phyloP scores from a whole-genome alignment of 2,797 vertebrate genomes.

The Adelosebastes latens region DNA sequence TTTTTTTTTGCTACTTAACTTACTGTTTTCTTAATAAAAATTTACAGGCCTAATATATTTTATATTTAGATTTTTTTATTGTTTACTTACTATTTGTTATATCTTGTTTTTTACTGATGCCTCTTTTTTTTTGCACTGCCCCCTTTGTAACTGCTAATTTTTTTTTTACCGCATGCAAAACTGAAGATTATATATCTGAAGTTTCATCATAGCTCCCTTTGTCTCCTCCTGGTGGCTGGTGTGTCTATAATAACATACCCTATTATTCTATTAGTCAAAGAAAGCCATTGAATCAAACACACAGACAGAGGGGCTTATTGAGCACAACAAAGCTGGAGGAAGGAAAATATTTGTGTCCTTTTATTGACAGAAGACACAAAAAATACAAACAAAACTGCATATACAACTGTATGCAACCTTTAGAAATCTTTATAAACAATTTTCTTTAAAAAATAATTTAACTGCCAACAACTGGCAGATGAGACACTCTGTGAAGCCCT shows the following conservation, averaged over 20 bases:
- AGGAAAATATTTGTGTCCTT: neutral
- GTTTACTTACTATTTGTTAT: too few relatives aligned
- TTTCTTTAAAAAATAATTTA: neutral
- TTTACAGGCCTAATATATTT: too few relatives aligned
- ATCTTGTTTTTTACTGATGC: too few relatives aligned
- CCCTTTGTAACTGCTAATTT: too few relatives aligned
- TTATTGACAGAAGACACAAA: neutral
- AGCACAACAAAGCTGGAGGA: neutral
- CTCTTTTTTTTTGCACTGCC: too few relatives aligned
- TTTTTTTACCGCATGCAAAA: too few relatives aligned
- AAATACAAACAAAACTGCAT: neutral
- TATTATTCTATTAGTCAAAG: neutral
- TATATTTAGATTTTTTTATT: too few relatives aligned
- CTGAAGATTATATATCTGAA: neutral
- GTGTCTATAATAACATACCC: neutral
- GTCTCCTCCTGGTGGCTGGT: neutral
- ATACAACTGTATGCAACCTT: neutral
- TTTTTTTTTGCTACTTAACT: too few relatives aligned
- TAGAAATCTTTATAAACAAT: neutral
- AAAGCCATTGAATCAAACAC: neutral
- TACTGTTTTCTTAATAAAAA: too few relatives aligned
- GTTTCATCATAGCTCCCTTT: neutral
- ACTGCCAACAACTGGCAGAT: neutral
- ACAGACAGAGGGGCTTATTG: neutral
- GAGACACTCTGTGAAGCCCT: neutral